Percentiles rank a stretch among this genome's conserved stretches.
Evolutionary conservation across 2,888 invertebrate genomes (phyloP).

Genomic region (Tetramorium bicarinatum): DNA sequence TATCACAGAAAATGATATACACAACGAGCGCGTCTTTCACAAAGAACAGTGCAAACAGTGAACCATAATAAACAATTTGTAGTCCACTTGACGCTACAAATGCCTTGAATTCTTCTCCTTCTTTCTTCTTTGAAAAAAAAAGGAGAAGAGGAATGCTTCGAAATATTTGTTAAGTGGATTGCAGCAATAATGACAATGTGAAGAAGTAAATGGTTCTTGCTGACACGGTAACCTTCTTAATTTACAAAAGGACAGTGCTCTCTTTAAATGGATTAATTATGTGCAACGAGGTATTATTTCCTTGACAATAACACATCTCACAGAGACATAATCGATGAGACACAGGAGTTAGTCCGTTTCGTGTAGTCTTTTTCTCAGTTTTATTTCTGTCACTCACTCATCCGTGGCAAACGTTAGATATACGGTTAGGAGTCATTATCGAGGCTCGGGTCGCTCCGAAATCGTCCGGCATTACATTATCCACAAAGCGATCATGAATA

Average conservation of each 20-base stretch:
- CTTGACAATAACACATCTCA: background rate
- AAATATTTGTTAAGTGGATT: no score
- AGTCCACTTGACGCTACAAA: no score
- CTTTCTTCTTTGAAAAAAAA: no score
- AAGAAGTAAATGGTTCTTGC: background rate
- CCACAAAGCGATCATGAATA: slow-evolving; percentile 3
- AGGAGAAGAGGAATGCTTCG: no score
- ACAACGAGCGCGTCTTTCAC: background rate
- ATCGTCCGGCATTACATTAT: background rate
- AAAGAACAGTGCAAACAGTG: background rate
- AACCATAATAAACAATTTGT: background rate
- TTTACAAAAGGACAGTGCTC: background rate
- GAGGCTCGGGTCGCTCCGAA: background rate
- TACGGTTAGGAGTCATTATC: slow-evolving; percentile 8
- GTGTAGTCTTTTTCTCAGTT: background rate
- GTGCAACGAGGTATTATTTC: background rate
- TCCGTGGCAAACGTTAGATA: background rate
- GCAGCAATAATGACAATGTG: background rate
- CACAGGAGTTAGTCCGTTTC: background rate
- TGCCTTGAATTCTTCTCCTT: no score
- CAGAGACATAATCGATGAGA: background rate
- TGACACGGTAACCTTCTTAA: background rate
- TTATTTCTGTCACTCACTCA: background rate
- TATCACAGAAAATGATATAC: background rate
- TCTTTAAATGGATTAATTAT: background rate